These are phyloP conservation scores for Onychorhynchus coronatus DNA, from an alignment of 2,113 vertebrate species.

Conservation along the genomic window DNA sequence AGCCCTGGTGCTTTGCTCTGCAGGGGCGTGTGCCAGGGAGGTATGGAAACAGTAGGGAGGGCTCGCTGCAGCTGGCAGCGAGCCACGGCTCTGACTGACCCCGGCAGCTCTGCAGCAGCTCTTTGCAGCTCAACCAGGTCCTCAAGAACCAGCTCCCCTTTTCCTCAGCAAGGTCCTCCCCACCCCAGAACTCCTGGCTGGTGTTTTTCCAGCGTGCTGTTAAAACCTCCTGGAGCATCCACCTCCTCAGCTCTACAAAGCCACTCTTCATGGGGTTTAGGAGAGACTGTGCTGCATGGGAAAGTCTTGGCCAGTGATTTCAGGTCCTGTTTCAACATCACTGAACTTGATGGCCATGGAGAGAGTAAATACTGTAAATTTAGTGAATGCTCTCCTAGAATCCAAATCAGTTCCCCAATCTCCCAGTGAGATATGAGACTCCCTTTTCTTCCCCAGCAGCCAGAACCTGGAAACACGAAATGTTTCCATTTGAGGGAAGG, in stretches of 20 bases:
- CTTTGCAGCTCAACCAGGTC: not conserved
- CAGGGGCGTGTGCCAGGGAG: not conserved
- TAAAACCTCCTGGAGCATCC: not conserved
- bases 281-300: not conserved
- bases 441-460: not conserved
- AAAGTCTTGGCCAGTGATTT: not conserved
- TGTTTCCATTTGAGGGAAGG: not conserved
- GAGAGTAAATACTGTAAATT: not conserved
- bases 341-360: not conserved
- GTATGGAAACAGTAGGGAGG: not conserved
- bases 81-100: not conserved
- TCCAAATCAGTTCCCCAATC: not conserved
- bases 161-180: not conserved
- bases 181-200: not conserved
- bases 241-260: not conserved
- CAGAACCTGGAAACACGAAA: not conserved
- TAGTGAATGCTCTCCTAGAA: not conserved
- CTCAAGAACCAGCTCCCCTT: not conserved
- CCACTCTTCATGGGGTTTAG: fast-evolving
- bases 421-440: fast-evolving
- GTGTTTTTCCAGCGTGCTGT: not conserved
- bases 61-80: not conserved
- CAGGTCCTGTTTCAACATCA: not conserved
- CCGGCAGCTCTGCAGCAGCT: not conserved
- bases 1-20: not conserved